phyloP scores from a whole-genome alignment of 2,113 vertebrate genomes.

The Gallinago paraguaiae region DNA sequence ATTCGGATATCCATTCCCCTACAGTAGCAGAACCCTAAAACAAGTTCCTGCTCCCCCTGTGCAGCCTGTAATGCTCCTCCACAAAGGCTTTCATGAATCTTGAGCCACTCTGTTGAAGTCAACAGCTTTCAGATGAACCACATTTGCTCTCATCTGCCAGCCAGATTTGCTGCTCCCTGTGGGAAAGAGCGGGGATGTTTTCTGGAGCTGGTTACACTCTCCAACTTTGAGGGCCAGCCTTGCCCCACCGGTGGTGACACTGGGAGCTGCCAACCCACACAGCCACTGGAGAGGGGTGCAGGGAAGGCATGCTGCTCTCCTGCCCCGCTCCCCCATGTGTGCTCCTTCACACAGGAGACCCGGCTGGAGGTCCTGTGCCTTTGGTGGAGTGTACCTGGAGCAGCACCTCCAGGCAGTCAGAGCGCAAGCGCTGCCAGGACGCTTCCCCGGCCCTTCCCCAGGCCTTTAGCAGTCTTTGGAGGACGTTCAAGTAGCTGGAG shows the following conservation, averaged over 20 bases:
- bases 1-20: neutral
- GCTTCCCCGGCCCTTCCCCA: neutral
- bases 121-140: neutral
- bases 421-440: accelerated
- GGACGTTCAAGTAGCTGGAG: neutral
- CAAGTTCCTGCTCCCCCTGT: neutral
- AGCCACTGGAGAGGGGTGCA: neutral
- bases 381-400: neutral
- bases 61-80: neutral
- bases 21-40: neutral
- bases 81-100: neutral
- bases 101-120: neutral
- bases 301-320: neutral
- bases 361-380: neutral
- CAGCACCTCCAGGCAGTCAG: neutral
- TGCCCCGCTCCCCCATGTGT: accelerated
- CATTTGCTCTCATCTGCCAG: neutral
- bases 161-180: neutral
- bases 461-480: neutral
- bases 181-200: neutral
- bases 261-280: neutral
- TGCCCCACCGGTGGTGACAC: accelerated
- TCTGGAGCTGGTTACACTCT: neutral
- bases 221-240: accelerated
- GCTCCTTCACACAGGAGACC: accelerated